Evolutionary conservation across 2,113 vertebrate species (phyloP).

Genomic region (Xenopus laevis): DNA sequence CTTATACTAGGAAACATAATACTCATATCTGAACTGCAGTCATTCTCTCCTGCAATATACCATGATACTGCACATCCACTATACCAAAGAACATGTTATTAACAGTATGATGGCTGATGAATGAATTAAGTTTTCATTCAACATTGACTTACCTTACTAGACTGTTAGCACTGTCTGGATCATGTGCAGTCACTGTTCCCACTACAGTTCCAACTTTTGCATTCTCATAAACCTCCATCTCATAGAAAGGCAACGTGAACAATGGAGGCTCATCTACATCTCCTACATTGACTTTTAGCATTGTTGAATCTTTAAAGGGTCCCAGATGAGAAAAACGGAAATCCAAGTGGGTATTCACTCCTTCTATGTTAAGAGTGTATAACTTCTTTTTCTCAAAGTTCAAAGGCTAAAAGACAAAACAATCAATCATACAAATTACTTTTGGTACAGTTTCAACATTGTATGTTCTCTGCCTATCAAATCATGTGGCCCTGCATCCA

Average conservation of each 20-base stretch:
- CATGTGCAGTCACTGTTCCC: constrained; percentile 86
- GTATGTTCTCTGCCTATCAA: too few relatives aligned
- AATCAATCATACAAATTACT: constrained; percentile 39
- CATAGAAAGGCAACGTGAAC: constrained; percentile 85
- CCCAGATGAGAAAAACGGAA: constrained; percentile 89
- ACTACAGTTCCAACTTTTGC: constrained; percentile 76
- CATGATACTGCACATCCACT: too few relatives aligned
- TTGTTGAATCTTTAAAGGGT: constrained; percentile 88
- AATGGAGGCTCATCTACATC: constrained; percentile 91
- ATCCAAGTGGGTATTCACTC: constrained; percentile 87
- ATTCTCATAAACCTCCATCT: constrained; percentile 95
- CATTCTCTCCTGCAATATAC: too few relatives aligned
- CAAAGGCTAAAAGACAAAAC: constrained; percentile 73
- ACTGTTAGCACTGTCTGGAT: constrained; percentile 85
- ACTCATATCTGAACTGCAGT: too few relatives aligned
- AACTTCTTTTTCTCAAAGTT: constrained; percentile 96
- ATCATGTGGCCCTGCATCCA: too few relatives aligned
- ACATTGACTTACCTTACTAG: constrained; percentile 75
- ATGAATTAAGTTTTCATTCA: too few relatives aligned
- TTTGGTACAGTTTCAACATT: background rate
- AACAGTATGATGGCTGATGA: too few relatives aligned
- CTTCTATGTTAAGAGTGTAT: constrained; percentile 92
- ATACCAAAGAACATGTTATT: too few relatives aligned
- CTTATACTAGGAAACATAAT: too few relatives aligned
- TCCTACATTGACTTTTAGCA: constrained; percentile 87